Conservation (phyloP, 2,888 invertebrate genomes). For the Chymomyza fuscimana region DNA sequence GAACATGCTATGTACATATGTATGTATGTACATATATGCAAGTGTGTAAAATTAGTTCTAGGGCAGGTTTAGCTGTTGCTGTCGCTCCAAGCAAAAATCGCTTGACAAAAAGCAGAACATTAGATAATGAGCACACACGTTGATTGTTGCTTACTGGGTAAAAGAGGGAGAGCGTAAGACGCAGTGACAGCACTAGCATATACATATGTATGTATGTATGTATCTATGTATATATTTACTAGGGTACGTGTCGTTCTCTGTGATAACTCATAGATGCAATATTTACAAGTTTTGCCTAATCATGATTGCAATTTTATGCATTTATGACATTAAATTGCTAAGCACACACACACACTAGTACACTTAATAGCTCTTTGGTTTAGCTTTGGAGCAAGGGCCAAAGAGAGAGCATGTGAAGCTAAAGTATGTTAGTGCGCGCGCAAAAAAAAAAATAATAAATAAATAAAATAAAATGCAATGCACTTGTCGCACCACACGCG, state of each 20-base stretch:
- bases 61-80: slow-evolving; percentile 44
- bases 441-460: not conserved
- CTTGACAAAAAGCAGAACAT: not conserved
- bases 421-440: slow-evolving; percentile 24
- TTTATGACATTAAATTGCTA: slow-evolving; percentile 61
- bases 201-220: not conserved
- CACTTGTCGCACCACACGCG: slow-evolving; percentile 16
- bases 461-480: not conserved
- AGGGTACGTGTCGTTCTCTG: not conserved
- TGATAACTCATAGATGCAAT: slow-evolving; percentile 37
- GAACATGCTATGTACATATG: not conserved
- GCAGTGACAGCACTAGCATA: too few species aligned
- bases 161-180: slow-evolving; percentile 5
- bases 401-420: slow-evolving; percentile 41
- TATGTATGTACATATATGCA: slow-evolving; percentile 18
- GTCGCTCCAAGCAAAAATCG: not conserved
- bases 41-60: slow-evolving; percentile 48
- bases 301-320: slow-evolving; percentile 67
- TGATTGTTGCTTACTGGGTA: slow-evolving; percentile 26
- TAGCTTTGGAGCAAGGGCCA: slow-evolving; percentile 13
- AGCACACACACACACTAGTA: slow-evolving; percentile 19
- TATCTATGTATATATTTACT: not conserved
- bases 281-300: slow-evolving; percentile 33
- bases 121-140: not conserved
- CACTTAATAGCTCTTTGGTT: slow-evolving; percentile 44